Conservation (phyloP, 2,797 vertebrate genomes). For the Semotilus atromaculatus region DNA sequence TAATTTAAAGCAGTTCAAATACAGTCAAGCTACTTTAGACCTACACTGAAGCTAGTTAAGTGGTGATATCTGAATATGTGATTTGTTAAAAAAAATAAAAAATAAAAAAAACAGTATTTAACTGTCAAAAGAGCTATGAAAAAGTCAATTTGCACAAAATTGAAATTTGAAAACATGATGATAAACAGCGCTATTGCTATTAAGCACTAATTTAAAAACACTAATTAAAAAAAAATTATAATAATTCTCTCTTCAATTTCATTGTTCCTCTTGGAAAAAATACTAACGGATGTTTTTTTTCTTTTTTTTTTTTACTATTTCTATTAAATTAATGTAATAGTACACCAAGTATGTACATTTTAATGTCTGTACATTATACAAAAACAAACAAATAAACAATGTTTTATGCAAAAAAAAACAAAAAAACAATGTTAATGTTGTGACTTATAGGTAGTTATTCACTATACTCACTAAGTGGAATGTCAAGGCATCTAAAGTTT, state of each 20-base stretch:
- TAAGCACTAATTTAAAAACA: neutral
- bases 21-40: neutral
- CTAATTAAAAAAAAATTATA: no score
- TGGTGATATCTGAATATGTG: neutral
- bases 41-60: neutral
- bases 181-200: neutral
- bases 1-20: slow-evolving; percentile 10
- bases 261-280: neutral
- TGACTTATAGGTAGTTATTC: neutral
- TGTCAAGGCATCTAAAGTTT: neutral
- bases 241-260: neutral
- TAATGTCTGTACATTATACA: neutral
- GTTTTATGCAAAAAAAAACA: no score
- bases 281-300: neutral
- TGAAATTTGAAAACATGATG: neutral
- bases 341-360: neutral
- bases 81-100: neutral
- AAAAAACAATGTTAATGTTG: no score
- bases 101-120: neutral
- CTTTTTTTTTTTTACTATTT: neutral
- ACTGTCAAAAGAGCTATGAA: neutral
- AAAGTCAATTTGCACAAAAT: neutral
- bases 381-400: no score
- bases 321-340: neutral
- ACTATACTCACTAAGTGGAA: neutral